Evolutionary conservation across 2,888 invertebrate genomes (phyloP).

Genomic region (Drosophila putrida): DNA sequence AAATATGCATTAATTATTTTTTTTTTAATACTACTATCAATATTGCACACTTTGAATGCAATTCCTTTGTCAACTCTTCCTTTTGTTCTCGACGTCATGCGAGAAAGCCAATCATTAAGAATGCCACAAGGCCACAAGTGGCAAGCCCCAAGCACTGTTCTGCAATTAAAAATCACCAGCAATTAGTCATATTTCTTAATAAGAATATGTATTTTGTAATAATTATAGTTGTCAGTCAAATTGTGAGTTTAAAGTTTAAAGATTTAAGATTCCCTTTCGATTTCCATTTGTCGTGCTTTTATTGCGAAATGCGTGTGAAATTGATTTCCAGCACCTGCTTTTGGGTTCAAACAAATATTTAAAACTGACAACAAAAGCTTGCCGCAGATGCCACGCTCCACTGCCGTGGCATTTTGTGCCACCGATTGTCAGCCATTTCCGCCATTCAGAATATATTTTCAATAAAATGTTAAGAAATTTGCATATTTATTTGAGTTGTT

Average conservation of each 20-base stretch:
- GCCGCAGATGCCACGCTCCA: slow-evolving; percentile 36
- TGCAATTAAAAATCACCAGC: not conserved
- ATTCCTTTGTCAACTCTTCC: slow-evolving; percentile 51
- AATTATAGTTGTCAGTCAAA: too few species aligned
- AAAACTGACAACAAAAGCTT: slow-evolving; percentile 34
- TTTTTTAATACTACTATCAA: slow-evolving; percentile 40
- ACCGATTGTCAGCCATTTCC: slow-evolving; percentile 41
- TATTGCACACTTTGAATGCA: slow-evolving; percentile 22
- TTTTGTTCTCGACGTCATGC: slow-evolving; percentile 48
- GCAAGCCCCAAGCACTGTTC: not conserved
- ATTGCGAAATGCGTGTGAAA: slow-evolving; percentile 19
- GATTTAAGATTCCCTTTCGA: not conserved
- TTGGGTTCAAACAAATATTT: slow-evolving; percentile 16
- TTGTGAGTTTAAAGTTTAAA: too few species aligned
- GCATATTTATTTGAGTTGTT: slow-evolving; percentile 75
- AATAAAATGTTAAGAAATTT: slow-evolving; percentile 69
- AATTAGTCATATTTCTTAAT: not conserved
- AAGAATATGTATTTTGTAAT: not conserved
- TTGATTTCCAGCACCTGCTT: slow-evolving; percentile 23
- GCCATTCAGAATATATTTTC: slow-evolving; percentile 61
- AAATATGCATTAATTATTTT: slow-evolving; percentile 63
- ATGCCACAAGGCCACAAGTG: slow-evolving; percentile 8
- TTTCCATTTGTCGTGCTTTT: not conserved
- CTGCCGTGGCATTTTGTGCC: not conserved
- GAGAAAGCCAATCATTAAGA: slow-evolving; percentile 34